Evolutionary conservation across 2,113 vertebrate species (phyloP).

Genomic region (Aptenodytes patagonicus): DNA sequence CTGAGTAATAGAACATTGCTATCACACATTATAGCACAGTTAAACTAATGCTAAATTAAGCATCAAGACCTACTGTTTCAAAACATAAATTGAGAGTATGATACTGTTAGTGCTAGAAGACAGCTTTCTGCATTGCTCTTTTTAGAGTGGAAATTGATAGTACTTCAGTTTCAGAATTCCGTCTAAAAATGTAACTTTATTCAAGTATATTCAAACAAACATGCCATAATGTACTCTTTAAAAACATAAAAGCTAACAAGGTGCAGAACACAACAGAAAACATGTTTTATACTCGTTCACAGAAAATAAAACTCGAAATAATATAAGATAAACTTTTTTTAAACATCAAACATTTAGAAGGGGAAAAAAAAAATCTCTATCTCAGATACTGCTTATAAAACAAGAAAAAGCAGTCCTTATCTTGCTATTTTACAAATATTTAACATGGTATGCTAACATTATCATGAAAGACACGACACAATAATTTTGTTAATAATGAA

Average conservation of each 20-base stretch:
- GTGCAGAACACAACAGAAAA: background rate
- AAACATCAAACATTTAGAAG: background rate
- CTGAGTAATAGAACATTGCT: background rate
- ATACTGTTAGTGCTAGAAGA: background rate
- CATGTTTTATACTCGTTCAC: fast-evolving
- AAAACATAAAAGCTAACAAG: background rate
- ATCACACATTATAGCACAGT: background rate
- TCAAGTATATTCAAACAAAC: background rate
- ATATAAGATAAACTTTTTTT: background rate
- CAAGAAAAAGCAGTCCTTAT: background rate
- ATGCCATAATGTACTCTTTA: background rate
- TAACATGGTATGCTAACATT: background rate
- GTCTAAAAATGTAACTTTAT: background rate
- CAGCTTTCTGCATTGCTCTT: background rate
- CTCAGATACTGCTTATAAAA: background rate
- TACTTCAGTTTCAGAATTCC: background rate
- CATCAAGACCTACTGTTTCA: background rate
- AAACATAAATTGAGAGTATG: background rate
- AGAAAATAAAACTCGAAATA: background rate
- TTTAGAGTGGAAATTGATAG: background rate
- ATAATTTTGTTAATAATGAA: background rate
- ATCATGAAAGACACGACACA: background rate
- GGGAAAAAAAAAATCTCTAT: background rate
- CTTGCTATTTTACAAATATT: background rate
- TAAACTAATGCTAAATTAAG: background rate